phyloP scores from a whole-genome alignment of 2,888 invertebrate genomes.

The Chalcis sispes region DNA sequence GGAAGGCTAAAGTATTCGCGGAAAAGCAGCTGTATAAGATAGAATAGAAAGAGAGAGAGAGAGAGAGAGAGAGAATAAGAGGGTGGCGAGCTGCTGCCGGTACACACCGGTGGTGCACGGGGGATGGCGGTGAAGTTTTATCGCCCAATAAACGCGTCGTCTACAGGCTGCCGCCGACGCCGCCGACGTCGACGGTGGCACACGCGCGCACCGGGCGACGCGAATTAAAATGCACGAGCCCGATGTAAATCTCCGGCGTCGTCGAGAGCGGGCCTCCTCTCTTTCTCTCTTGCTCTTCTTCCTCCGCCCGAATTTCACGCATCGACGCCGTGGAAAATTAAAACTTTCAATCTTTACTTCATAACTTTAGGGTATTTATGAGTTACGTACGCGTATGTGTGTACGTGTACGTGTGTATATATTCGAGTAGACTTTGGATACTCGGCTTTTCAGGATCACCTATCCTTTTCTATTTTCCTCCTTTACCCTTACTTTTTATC shows the following conservation, averaged over 20 bases:
- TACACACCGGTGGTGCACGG: too few species aligned
- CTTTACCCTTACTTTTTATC: slow-evolving; percentile 12
- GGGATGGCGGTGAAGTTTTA: slow-evolving; percentile 72
- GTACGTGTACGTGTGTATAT: too few species aligned
- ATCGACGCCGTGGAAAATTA: slow-evolving; percentile 53
- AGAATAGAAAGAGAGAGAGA: slow-evolving; percentile 29
- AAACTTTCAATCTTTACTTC: slow-evolving; percentile 50
- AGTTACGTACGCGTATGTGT: slow-evolving; percentile 17
- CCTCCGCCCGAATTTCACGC: slow-evolving; percentile 52
- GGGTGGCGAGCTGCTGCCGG: slow-evolving; percentile 60
- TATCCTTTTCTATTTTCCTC: background rate
- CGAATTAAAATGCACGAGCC: slow-evolving; percentile 71
- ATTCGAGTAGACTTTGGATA: background rate
- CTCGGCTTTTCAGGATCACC: background rate
- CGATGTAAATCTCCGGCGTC: slow-evolving; percentile 66
- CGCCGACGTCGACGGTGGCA: too few species aligned
- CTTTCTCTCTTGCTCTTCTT: background rate
- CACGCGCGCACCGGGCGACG: slow-evolving; percentile 55
- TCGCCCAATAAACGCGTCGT: slow-evolving; percentile 74
- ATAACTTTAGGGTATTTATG: slow-evolving; percentile 45
- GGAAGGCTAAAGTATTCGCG: slow-evolving; percentile 24
- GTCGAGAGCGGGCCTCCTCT: too few species aligned
- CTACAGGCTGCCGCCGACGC: slow-evolving; percentile 63
- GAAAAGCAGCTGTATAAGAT: background rate
- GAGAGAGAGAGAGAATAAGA: background rate